phyloP scores from a whole-genome alignment of 2,113 vertebrate genomes.

The Cynoglossus semilaevis region DNA sequence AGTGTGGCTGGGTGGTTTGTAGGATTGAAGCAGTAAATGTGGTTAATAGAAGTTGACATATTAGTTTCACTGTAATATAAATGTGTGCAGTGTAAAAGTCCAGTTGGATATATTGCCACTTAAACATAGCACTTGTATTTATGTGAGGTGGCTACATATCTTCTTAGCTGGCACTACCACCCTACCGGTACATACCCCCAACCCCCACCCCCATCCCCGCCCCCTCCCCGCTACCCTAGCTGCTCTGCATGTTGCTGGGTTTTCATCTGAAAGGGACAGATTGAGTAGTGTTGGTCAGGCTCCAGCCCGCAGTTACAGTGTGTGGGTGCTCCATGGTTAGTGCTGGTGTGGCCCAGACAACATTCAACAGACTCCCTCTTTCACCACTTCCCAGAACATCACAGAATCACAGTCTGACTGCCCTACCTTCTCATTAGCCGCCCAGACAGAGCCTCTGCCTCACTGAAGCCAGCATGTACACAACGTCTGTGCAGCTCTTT shows the following conservation, averaged over 20 bases:
- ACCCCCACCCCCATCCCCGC: no score
- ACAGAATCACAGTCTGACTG: conserved; percentile 44
- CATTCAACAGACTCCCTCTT: conserved; percentile 69
- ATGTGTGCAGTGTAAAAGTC: conserved; percentile 6
- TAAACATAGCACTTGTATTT: conserved; percentile 16
- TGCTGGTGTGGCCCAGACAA: conserved; percentile 27
- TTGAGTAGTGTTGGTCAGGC: conserved; percentile 62
- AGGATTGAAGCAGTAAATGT: conserved; percentile 11
- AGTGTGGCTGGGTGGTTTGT: conserved; percentile 6
- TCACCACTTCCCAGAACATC: conserved; percentile 73
- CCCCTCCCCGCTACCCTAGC: conserved; percentile 6
- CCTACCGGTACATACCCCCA: conserved; percentile 27
- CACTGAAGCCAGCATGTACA: conserved; percentile 47
- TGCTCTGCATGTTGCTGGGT: conserved; percentile 37
- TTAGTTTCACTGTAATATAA: conserved; percentile 17
- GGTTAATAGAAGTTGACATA: conserved; percentile 18
- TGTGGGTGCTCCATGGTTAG: conserved; percentile 39
- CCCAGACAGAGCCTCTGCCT: conserved; percentile 34
- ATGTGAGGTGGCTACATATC: conserved; percentile 32
- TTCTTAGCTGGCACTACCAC: conserved; percentile 42
- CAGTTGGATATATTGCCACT: conserved; percentile 17
- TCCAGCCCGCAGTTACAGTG: conserved; percentile 61
- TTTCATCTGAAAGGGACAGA: conserved; percentile 63
- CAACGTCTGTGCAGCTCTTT: conserved; percentile 21
- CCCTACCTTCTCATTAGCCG: conserved; percentile 46